These are phyloP conservation scores for Portunus trituberculatus DNA, from an alignment of 1,140 invertebrate species.

Conservation along the genomic window DNA sequence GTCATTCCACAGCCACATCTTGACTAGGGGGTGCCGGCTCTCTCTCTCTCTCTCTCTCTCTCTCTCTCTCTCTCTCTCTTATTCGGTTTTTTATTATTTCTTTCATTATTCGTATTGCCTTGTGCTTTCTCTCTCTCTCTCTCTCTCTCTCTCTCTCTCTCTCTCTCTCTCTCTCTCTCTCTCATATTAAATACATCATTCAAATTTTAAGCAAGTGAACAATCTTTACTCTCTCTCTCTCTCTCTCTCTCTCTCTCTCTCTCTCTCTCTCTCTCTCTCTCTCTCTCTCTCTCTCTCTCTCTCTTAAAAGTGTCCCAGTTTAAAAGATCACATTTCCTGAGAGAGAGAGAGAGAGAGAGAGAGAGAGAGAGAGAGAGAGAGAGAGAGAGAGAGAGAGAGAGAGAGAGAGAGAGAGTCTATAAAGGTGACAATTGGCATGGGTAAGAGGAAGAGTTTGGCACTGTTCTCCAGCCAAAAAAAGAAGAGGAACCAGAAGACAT, in stretches of 20 bases:
- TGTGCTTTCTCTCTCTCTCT: constrained; percentile 29
- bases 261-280: not conserved
- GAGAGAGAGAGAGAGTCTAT: no score
- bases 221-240: not conserved
- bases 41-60: constrained; percentile 25
- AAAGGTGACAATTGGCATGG: no score
- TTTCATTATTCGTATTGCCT: not conserved
- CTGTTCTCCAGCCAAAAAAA: no score
- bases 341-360: no score
- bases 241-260: not conserved
- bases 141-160: constrained; percentile 42
- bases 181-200: not conserved
- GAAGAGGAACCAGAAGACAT: no score
- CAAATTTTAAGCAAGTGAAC: no score
- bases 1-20: not conserved
- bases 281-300: not conserved
- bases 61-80: not conserved
- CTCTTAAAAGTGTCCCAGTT: no score
- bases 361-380: no score
- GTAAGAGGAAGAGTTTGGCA: no score
- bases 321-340: no score
- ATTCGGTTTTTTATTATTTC: not conserved
- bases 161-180: constrained; percentile 38
- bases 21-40: not conserved
- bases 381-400: no score